Conservation (phyloP, 1,140 invertebrate species). For the Pachypeltis micranthus region DNA sequence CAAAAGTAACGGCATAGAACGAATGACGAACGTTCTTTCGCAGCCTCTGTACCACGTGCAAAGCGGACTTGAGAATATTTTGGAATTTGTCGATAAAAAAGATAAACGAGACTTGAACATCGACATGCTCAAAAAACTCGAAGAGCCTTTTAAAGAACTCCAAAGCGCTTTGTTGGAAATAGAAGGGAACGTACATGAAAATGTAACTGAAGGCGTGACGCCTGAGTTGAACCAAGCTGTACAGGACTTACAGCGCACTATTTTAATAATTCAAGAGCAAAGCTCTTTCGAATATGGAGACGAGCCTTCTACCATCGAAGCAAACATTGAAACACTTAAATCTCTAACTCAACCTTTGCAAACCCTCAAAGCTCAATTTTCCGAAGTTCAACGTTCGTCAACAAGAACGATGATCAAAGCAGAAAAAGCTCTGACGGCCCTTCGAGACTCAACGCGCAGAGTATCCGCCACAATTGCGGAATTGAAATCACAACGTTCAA, state of each 20-base stretch:
- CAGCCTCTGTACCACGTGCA: slow-evolving; percentile 24
- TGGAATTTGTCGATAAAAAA: slow-evolving; percentile 23
- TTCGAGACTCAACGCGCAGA: slow-evolving; percentile 10
- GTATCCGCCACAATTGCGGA: slow-evolving; percentile 1
- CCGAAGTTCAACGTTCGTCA: slow-evolving; percentile 12
- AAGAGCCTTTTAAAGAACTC: slow-evolving; percentile 26
- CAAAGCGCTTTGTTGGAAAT: slow-evolving; percentile 28
- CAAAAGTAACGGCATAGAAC: slow-evolving; percentile 8
- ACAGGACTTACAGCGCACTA: slow-evolving; percentile 27
- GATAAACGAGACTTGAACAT: slow-evolving; percentile 22
- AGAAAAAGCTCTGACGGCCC: slow-evolving; percentile 1
- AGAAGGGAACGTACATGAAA: slow-evolving; percentile 16
- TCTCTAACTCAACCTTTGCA: slow-evolving; percentile 27
- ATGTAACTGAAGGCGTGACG: slow-evolving; percentile 14
- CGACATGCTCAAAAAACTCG: slow-evolving; percentile 25
- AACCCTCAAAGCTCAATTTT: slow-evolving; percentile 21
- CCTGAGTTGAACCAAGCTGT: slow-evolving; percentile 24
- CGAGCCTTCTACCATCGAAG: slow-evolving; percentile 26
- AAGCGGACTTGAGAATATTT: slow-evolving; percentile 22
- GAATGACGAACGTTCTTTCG: slow-evolving; percentile 14
- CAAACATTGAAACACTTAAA: slow-evolving; percentile 26
- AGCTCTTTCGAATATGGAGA: slow-evolving; percentile 28
- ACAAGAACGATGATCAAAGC: slow-evolving; percentile 16
- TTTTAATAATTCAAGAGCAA: slow-evolving; percentile 28
- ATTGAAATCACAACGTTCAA: slow-evolving; percentile 3